Conservation (phyloP, 2,797 vertebrate genomes). For the Sebastes flavidus region DNA sequence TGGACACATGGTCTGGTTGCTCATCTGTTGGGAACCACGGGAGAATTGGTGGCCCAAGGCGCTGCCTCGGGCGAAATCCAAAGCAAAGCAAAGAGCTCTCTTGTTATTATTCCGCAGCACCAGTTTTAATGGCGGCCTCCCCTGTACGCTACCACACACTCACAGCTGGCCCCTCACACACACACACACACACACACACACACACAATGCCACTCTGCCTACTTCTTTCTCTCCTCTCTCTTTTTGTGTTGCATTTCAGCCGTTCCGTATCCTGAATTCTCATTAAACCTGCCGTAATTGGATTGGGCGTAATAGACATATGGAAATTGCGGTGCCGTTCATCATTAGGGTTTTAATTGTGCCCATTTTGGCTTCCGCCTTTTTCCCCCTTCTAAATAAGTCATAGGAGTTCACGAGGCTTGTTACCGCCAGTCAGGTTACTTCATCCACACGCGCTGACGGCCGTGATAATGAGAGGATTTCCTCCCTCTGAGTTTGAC, state of each 20-base stretch:
- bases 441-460: constrained; percentile 13
- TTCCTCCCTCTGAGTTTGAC: not conserved
- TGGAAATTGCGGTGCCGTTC: constrained; percentile 85
- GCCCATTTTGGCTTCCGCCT: constrained; percentile 58
- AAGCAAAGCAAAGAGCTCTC: constrained; percentile 62
- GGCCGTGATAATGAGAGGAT: constrained; percentile 34
- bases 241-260: constrained; percentile 57
- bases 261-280: constrained; percentile 75
- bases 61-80: constrained; percentile 64
- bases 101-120: constrained; percentile 69
- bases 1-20: constrained; percentile 63
- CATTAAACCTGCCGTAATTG: constrained; percentile 82
- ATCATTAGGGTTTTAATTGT: constrained; percentile 85
- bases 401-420: constrained; percentile 52
- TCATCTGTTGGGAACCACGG: constrained; percentile 75
- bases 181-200: not conserved
- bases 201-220: constrained; percentile 33
- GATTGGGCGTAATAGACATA: constrained; percentile 81
- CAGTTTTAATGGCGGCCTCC: constrained; percentile 46
- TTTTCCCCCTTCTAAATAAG: constrained; percentile 72
- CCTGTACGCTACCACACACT: constrained; percentile 24
- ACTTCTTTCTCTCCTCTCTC: constrained; percentile 27
- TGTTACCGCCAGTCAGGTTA: constrained; percentile 44
- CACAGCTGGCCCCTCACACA: constrained; percentile 61
- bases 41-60: constrained; percentile 70